Evolutionary conservation across 2,888 invertebrate species (phyloP).

Genomic region (Rhingia rostrata): DNA sequence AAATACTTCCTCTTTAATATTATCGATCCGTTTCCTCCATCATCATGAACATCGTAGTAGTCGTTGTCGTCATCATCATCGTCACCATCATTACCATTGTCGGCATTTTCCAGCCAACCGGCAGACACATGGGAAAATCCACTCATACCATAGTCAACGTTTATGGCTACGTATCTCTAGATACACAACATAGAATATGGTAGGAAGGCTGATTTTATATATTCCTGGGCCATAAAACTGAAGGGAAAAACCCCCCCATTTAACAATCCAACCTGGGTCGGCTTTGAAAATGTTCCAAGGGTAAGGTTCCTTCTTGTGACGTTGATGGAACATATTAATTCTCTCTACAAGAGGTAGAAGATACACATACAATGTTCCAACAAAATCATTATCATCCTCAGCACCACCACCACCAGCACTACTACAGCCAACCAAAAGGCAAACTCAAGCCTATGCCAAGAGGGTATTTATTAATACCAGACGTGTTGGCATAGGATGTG

Average conservation of each 20-base stretch:
- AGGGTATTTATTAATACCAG: slow-evolving; percentile 67
- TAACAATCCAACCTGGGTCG: slow-evolving; percentile 37
- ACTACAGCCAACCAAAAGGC: not conserved
- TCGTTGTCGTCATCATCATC: slow-evolving; percentile 30
- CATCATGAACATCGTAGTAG: slow-evolving; percentile 30
- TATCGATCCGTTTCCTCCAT: slow-evolving; percentile 75
- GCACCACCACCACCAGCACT: not conserved
- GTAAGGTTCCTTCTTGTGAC: slow-evolving; percentile 67
- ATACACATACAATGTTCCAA: slow-evolving; percentile 15
- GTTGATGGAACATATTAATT: slow-evolving; percentile 66
- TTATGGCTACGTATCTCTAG: slow-evolving; percentile 37
- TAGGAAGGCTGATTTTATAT: slow-evolving; percentile 30
- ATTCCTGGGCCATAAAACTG: slow-evolving; percentile 30
- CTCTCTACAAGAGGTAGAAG: slow-evolving; percentile 57
- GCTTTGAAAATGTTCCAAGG: slow-evolving; percentile 72
- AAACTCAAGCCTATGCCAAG: slow-evolving; percentile 57
- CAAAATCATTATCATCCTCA: not conserved
- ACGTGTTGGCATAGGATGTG: slow-evolving; percentile 67
- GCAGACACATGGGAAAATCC: slow-evolving; percentile 72
- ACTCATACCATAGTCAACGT: slow-evolving; percentile 30
- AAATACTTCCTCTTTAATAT: slow-evolving; percentile 75
- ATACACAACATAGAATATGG: slow-evolving; percentile 22
- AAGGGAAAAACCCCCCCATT: slow-evolving; percentile 38
- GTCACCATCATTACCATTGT: slow-evolving; percentile 39
- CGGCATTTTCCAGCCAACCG: slow-evolving; percentile 68